phyloP scores from a whole-genome alignment of 2,888 invertebrate species.

The Allolobophora icterica region DNA sequence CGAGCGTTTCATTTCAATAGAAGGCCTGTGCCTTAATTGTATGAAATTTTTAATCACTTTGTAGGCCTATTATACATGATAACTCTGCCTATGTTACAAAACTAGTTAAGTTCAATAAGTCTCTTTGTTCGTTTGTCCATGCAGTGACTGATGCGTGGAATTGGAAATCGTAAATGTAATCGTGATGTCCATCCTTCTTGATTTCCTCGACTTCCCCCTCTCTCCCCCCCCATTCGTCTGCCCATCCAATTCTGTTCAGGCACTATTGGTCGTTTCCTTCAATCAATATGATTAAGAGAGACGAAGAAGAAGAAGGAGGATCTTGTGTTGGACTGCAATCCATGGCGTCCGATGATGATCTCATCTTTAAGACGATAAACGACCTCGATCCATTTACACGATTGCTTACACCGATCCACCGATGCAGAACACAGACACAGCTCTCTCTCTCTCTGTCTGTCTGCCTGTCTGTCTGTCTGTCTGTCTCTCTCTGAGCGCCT shows the following conservation, averaged over 20 bases:
- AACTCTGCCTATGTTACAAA: background rate
- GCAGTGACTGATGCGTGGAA: background rate
- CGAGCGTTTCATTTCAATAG: background rate
- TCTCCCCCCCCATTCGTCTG: background rate
- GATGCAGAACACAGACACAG: background rate
- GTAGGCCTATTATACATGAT: background rate
- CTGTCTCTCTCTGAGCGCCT: slow-evolving; percentile 37
- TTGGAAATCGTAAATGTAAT: background rate
- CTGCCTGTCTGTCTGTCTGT: slow-evolving; percentile 37
- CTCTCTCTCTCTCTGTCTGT: background rate
- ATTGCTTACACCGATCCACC: background rate
- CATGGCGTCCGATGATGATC: background rate
- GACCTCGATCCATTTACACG: background rate
- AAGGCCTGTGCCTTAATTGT: background rate
- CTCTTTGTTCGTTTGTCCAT: background rate
- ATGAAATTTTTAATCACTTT: background rate
- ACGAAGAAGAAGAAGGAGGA: background rate
- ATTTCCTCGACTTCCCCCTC: background rate
- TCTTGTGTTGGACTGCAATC: too few relatives aligned
- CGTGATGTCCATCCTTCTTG: background rate
- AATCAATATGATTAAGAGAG: background rate
- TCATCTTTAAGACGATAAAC: slow-evolving; percentile 17
- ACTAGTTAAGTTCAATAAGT: background rate
- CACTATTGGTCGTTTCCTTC: background rate
- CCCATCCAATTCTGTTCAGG: background rate